Evolutionary conservation across 2,113 vertebrate genomes (phyloP), one percentile per base, ranked within the genome.

Genomic region (Lamprologus sp.): DNA sequence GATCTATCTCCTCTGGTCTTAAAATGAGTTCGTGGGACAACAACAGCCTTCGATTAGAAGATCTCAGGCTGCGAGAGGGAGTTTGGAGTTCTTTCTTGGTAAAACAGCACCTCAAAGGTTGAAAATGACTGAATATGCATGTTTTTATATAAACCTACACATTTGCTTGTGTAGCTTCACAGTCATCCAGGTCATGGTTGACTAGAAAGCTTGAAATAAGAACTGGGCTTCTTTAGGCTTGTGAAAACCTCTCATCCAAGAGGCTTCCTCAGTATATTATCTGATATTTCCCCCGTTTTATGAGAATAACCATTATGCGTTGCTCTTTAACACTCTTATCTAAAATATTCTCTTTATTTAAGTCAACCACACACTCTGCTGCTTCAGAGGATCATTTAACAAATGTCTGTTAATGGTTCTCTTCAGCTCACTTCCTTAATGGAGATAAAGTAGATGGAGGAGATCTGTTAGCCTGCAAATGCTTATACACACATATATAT

Each of bases 1-100:
- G 45, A 15, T 47, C 4, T 0, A 47, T 47, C 45, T 0, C 42
- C 14, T 47, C 45, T 47, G 45, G 45, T 47, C 14, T 47, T 47
- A 15, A 47, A 47, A 47, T 0, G 0, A 15, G 45, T 47, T 47
- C 1, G 6, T 15, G 45, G 45, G 45, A 47, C 45, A 4, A 0
- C 45, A 15, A 47, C 45, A 47, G 45, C 45, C 14, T 47, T 47
- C 0, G 14, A 47, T 47, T 47, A 47, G 42, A 47, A 47, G 14
- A 47, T 47, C 45, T 47, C 45, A 47, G 45, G 45, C 45, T 47
- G 45, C 3, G 14, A 47, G 45, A 47, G 1, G 45, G 45, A 47
- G 14, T 15, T 28, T 31, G 23, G 6, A 28, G 42, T 7, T 28
- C 23, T 75, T 11, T 80, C 3, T 35, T 12, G 51, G 31, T 11